Evolutionary conservation across 1,140 invertebrate species (phyloP).

Genomic region (Drosophila littoralis): DNA sequence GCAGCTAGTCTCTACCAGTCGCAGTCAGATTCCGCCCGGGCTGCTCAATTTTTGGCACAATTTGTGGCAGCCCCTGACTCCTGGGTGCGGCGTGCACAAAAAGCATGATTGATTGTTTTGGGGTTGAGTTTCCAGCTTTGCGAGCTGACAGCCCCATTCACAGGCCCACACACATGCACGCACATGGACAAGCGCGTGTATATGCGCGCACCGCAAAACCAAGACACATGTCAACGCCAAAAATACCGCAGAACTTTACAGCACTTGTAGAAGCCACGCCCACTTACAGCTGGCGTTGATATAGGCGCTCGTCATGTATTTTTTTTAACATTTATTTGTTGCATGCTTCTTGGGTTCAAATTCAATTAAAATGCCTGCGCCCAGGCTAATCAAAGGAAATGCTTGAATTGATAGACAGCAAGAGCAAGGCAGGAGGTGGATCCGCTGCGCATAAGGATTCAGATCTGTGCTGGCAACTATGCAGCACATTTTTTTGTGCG

Average conservation of each 20-base stretch:
- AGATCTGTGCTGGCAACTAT: constrained; percentile 3
- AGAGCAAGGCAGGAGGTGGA: too few relatives aligned
- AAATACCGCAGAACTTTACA: constrained; percentile 62
- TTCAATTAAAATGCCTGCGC: constrained; percentile 57
- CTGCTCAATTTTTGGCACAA: constrained; percentile 58
- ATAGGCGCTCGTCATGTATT: constrained; percentile 2
- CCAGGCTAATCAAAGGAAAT: constrained; percentile 66
- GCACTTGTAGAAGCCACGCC: constrained; percentile 47
- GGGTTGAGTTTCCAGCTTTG: constrained; percentile 52
- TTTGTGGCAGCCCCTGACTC: constrained; percentile 29
- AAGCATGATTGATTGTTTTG: constrained; percentile 77
- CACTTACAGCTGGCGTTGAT: not conserved
- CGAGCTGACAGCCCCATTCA: constrained; percentile 26
- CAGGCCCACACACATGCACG: constrained; percentile 5
- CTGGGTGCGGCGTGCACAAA: constrained; percentile 37
- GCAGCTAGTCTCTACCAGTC: not conserved
- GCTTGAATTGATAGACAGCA: constrained; percentile 5
- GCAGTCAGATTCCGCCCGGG: constrained; percentile 35
- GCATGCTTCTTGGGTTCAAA: constrained; percentile 53
- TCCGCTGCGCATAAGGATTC: too few relatives aligned
- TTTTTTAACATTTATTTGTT: constrained; percentile 53
- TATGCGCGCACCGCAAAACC: constrained; percentile 21
- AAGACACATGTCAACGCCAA: constrained; percentile 74
- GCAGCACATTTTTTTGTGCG: constrained; percentile 1
- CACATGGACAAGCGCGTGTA: not conserved